Percentiles rank a stretch among this genome's conserved stretches.
phyloP scores from a whole-genome alignment of 2,113 vertebrate genomes.

The Psophia crepitans region DNA sequence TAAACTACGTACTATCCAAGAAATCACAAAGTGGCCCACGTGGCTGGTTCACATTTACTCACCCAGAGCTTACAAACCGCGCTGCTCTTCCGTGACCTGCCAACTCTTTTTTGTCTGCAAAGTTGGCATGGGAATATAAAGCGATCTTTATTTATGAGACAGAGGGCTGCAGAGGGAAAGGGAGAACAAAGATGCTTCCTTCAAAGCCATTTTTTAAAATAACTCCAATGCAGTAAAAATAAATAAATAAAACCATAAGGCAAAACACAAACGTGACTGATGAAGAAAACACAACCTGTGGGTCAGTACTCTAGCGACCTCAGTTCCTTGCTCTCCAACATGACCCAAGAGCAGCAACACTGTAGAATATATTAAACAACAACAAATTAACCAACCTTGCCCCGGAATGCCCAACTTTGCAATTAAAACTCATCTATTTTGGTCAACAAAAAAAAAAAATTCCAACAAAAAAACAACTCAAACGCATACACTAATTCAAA shows the following conservation, averaged over 20 bases:
- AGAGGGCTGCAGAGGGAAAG: neutral
- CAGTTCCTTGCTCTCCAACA: neutral
- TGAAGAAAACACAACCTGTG: neutral
- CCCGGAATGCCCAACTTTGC: neutral
- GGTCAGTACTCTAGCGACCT: neutral
- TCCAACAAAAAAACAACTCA: neutral
- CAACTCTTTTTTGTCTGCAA: neutral
- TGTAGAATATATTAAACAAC: neutral
- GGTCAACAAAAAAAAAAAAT: neutral
- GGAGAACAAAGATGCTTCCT: neutral
- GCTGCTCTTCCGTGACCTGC: neutral
- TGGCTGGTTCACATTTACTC: neutral
- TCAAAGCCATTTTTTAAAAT: neutral
- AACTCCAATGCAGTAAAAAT: neutral
- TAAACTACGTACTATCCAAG: neutral
- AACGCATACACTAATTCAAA: neutral
- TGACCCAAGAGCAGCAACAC: neutral
- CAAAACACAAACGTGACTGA: neutral
- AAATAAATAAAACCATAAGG: neutral
- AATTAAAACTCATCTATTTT: neutral
- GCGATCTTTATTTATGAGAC: neutral
- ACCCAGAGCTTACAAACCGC: neutral
- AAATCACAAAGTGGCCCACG: neutral
- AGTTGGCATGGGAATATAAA: neutral
- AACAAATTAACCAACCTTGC: neutral